Evolutionary conservation across 2,113 vertebrate genomes (phyloP), one percentile per base, ranked within the genome.

Genomic region (Monarcha castaneiventris): DNA sequence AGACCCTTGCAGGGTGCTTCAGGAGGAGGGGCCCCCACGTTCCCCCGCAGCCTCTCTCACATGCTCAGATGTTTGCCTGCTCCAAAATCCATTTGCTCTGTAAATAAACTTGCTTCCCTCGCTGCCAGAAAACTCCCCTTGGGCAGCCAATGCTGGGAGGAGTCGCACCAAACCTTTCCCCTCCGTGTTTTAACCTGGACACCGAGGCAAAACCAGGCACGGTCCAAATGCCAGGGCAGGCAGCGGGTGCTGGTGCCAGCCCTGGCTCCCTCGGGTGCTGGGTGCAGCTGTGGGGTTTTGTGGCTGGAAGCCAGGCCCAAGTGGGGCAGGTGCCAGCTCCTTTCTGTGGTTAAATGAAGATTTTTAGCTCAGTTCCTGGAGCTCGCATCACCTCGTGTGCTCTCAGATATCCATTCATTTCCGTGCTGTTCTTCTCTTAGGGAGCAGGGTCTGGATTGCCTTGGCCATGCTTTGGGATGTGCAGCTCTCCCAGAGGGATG

Each of bases 51-150:
- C 72, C 85, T 92, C 63, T 73, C 95, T 92, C 91, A 88, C 43
- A 6, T 91, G 91, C 90, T 96, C 84, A 64, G 43, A 90, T 94
- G 88, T 95, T 96, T 96, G 92, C 91, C 67, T 96, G 81, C 94
- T 95, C 81, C 72, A 71, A 95, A 94, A 97, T 81, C 91, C 89
- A 30, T 88, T 96, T 91, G 75, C 84, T 95, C 64, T 93, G 95
- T 90, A 95, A 96, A 95, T 95, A 96, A 95, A 91, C 83, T 95
- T 58, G 75, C 51, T 93, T 94, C 87, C 68, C 79, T 80, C 72
- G 6, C 41, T 20, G 4, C 87, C 89, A 96, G 87, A 89, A 96
- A 96, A 51, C 95, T 92, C 86, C 90, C 63, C 66, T 44, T 1
- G 16, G 81, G 75, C 87, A 84, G 93, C 72, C 90, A 75, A 8